A percentile compares a stretch with the other conserved stretches of the same genome.
These are phyloP conservation scores for Onychomys leucogaster DNA, from an alignment of 2,797 vertebrate genomes.

Conservation along the genomic window DNA sequence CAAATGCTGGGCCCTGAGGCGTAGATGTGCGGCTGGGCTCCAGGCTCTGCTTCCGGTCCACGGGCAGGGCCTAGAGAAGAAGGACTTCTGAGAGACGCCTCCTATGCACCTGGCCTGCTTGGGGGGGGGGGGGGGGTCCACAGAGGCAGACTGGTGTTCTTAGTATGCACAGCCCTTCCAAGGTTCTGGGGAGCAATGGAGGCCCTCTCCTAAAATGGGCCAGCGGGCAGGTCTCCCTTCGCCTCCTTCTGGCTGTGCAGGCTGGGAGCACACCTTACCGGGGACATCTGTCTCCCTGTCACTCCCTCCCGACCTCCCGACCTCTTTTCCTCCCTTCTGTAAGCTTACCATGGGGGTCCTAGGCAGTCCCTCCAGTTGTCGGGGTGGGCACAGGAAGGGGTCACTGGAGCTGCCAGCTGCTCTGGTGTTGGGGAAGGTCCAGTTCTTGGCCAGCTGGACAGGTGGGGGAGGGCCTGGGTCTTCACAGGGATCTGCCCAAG, in stretches of 20 bases:
- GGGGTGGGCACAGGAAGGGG: conserved; percentile 93
- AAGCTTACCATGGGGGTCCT: conserved; percentile 81
- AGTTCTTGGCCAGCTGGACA: conserved; percentile 92
- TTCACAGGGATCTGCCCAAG: conserved; percentile 87
- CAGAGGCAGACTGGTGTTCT: background rate
- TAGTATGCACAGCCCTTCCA: background rate
- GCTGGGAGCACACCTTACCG: too few species aligned
- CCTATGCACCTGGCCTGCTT: background rate
- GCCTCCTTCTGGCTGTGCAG: rapidly evolving
- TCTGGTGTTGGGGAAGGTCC: conserved; percentile 97
- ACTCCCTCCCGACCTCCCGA: background rate
- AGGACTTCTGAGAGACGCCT: background rate
- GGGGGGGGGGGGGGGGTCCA: too few species aligned
- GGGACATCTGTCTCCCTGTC: background rate
- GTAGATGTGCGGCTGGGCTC: conserved; percentile 63
- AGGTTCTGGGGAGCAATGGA: background rate
- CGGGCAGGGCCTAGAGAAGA: conserved; percentile 71
- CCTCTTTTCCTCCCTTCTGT: background rate
- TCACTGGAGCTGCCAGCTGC: conserved; percentile 90
- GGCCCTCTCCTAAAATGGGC: background rate
- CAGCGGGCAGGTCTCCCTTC: background rate
- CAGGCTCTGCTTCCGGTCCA: conserved; percentile 71
- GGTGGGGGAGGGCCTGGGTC: conserved; percentile 88
- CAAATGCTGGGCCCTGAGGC: conserved; percentile 68
- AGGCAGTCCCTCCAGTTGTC: conserved; percentile 89